Evolutionary conservation across 2,797 vertebrate genomes (phyloP).

Genomic region (Rhincodon typus): DNA sequence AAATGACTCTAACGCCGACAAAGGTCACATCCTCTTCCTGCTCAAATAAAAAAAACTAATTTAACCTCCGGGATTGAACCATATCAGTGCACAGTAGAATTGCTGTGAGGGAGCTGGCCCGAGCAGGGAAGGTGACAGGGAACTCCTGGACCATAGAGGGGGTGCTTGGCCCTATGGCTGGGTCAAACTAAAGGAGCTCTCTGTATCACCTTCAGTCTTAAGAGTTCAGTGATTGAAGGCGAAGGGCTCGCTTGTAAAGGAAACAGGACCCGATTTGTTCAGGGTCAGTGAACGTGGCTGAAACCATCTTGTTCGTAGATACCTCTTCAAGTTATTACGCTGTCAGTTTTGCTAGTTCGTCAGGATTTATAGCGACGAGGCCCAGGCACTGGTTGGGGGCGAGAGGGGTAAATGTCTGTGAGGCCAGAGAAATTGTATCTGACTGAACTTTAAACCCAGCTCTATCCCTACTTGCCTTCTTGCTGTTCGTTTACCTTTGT

Average conservation of each 20-base stretch:
- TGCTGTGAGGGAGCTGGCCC: background rate
- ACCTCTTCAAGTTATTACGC: constrained; percentile 58
- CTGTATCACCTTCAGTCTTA: constrained; percentile 53
- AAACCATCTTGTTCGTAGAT: constrained; percentile 64
- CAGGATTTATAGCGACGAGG: constrained; percentile 54
- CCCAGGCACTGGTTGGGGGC: constrained; percentile 37
- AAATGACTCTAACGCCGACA: background rate
- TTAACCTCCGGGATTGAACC: background rate
- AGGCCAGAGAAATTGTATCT: constrained; percentile 17
- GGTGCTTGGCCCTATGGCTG: background rate
- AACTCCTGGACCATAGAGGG: background rate
- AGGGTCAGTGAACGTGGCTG: constrained; percentile 56
- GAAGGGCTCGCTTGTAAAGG: constrained; percentile 48
- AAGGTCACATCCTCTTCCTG: background rate
- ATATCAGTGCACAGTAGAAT: background rate
- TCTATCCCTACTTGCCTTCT: constrained; percentile 43
- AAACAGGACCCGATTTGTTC: constrained; percentile 59
- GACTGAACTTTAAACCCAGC: constrained; percentile 42
- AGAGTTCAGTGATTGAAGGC: constrained; percentile 55
- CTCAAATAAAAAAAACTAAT: too few relatives aligned
- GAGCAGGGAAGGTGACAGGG: background rate
- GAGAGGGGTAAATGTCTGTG: background rate
- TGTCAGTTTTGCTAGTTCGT: constrained; percentile 52
- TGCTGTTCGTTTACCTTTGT: constrained; percentile 18
- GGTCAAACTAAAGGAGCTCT: background rate